Evolutionary conservation across 2,888 invertebrate genomes (phyloP).

Genomic region (Phengaris arion): DNA sequence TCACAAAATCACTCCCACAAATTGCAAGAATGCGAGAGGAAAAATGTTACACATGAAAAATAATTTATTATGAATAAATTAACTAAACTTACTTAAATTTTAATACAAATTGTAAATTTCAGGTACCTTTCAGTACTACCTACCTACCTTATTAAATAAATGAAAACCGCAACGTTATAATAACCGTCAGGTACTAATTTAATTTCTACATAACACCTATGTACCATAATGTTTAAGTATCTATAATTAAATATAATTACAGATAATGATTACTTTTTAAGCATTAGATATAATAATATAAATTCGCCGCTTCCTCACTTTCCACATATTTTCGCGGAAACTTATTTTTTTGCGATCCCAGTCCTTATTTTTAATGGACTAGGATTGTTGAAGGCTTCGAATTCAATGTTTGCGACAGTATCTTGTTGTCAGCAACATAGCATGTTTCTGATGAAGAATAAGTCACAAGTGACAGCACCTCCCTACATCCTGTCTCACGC

Average conservation of each 20-base stretch:
- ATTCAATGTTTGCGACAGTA: too few relatives aligned
- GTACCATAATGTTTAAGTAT: background rate
- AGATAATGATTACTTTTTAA: background rate
- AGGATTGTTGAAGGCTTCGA: too few relatives aligned
- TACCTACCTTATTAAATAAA: background rate
- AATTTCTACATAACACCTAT: background rate
- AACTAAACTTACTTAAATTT: background rate
- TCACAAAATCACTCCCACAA: too few relatives aligned
- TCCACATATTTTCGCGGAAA: background rate
- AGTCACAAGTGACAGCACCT: slow-evolving; percentile 31
- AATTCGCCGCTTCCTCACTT: background rate
- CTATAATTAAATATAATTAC: background rate
- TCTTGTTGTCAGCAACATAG: too few relatives aligned
- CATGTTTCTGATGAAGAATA: background rate
- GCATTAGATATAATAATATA: background rate
- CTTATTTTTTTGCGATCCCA: background rate
- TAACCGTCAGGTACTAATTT: background rate
- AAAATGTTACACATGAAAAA: too few relatives aligned
- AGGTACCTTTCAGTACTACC: background rate
- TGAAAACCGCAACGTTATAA: background rate
- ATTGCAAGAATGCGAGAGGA: too few relatives aligned
- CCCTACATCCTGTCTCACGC: slow-evolving; percentile 36
- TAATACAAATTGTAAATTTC: background rate
- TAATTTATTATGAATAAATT: too few relatives aligned
- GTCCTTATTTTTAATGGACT: too few relatives aligned